Evolutionary conservation across 1,140 invertebrate genomes (phyloP), one percentile per base, ranked within the genome.

Genomic region (Brachionus rubens): DNA sequence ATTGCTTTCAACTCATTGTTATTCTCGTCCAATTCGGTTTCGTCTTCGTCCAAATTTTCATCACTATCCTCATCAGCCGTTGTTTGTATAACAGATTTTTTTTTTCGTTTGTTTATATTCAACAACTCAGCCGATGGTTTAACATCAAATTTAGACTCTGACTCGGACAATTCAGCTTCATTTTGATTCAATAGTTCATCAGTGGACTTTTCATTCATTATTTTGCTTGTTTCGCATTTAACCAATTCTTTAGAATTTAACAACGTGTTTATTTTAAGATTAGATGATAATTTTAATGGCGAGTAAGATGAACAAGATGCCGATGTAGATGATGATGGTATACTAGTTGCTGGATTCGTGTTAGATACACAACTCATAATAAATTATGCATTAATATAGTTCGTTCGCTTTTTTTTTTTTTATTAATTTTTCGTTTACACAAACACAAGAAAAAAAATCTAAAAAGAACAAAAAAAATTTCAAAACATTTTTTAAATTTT

Each of bases 341-440:
- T 43, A 43, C 59, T 46, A 21, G 40, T 41, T 24, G 59, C 59
- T 65, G 59, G 40, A 43, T 65, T 65, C 5, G 54, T 33, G 16
- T 59, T 65, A 41, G 59, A 65, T 65, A 65, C 59, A 65, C 59
- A 46, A 43, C 59, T 65, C 59, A 46, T 43, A 65, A 21, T 43
- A 65, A 46, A 21, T 65, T 65, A 65, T 65, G 40, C 59, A 65
- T 65, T 65, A 43, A 65, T 24, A 65, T 30, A 33, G 26, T 59
- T 59, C 28, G 14, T 54, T 54, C 33, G 33, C 21, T 62, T 41
- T 41, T 41, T 41, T 40, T 43, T 62, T n/a, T 62, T 33, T n/a
- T 59, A 33, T 59, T 36, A 19, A 33, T 62, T 65, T 26, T 21
- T 65, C 41, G 19, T 43, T 65, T 40, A 21, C 21, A 19, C 16